phyloP scores from a whole-genome alignment of 2,888 invertebrate species.

The Lasioglossum pauxillum region DNA sequence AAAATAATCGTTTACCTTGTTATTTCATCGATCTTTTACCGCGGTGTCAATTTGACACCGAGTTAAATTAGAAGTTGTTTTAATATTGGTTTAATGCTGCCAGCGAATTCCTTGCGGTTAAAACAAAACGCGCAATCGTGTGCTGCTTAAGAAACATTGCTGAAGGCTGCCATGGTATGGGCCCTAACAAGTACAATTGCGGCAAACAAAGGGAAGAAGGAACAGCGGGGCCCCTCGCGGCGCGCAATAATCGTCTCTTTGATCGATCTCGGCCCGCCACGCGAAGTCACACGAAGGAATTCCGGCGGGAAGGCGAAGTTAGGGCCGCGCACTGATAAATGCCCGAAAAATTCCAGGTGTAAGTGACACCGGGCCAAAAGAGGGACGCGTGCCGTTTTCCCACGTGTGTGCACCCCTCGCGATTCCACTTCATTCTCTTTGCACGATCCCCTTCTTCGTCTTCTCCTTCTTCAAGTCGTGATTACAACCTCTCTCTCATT shows the following conservation, averaged over 20 bases:
- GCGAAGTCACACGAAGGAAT: constrained; percentile 73
- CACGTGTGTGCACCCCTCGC: constrained; percentile 78
- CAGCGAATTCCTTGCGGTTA: too few relatives aligned
- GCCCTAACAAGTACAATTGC: neutral
- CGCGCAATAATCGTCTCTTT: constrained; percentile 50
- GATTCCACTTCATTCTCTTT: constrained; percentile 75
- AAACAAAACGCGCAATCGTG: neutral
- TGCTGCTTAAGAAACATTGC: neutral
- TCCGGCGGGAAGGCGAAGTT: constrained; percentile 38
- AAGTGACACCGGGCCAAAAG: constrained; percentile 70
- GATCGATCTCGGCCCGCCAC: constrained; percentile 59
- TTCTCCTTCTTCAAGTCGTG: constrained; percentile 49
- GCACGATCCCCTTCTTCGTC: constrained; percentile 59
- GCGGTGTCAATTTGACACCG: too few relatives aligned
- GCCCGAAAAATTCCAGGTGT: constrained; percentile 77
- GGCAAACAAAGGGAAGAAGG: constrained; percentile 14
- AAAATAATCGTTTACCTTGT: too few relatives aligned
- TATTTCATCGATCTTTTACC: too few relatives aligned
- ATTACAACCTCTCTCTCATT: neutral
- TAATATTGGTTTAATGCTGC: neutral
- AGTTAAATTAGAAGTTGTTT: neutral
- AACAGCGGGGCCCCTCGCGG: constrained; percentile 20
- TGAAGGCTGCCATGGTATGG: neutral
- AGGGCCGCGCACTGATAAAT: constrained; percentile 61
- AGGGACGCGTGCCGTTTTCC: constrained; percentile 81